These are phyloP conservation scores for Cherax destructor DNA, from an alignment of 1,140 invertebrate species.

Conservation along the genomic window DNA sequence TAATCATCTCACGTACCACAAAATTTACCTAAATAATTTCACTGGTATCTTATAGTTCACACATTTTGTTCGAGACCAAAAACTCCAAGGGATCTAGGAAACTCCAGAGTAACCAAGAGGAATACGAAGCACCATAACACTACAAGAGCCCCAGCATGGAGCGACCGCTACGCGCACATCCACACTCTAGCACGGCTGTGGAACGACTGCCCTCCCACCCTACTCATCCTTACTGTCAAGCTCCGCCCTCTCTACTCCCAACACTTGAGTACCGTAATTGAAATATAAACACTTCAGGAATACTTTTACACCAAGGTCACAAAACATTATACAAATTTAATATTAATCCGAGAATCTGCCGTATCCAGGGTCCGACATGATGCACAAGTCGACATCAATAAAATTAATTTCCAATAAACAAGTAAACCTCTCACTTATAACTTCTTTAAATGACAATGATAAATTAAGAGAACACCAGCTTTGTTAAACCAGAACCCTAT, in stretches of 20 bases:
- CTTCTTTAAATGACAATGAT: too few species aligned
- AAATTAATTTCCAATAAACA: too few species aligned
- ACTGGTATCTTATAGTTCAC: neutral
- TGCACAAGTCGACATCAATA: too few species aligned
- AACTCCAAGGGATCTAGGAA: neutral
- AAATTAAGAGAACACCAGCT: too few species aligned
- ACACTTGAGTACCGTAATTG: neutral
- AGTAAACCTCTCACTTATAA: too few species aligned
- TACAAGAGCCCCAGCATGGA: neutral
- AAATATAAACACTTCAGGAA: too few species aligned
- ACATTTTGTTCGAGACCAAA: neutral
- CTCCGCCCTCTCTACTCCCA: neutral
- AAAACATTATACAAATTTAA: too few species aligned
- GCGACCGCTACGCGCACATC: slow-evolving; percentile 13
- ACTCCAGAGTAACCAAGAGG: neutral
- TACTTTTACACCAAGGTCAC: too few species aligned
- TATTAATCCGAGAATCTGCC: too few species aligned
- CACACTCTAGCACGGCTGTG: slow-evolving; percentile 3
- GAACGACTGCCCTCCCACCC: slow-evolving; percentile 22
- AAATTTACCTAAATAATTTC: neutral
- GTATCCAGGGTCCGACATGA: too few species aligned
- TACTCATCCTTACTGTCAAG: slow-evolving; percentile 1
- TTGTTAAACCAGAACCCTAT: too few species aligned
- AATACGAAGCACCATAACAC: neutral
- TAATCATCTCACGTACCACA: neutral